These are phyloP conservation scores for Silvanus unidentatus DNA, from an alignment of 2,888 invertebrate species.

Conservation along the genomic window DNA sequence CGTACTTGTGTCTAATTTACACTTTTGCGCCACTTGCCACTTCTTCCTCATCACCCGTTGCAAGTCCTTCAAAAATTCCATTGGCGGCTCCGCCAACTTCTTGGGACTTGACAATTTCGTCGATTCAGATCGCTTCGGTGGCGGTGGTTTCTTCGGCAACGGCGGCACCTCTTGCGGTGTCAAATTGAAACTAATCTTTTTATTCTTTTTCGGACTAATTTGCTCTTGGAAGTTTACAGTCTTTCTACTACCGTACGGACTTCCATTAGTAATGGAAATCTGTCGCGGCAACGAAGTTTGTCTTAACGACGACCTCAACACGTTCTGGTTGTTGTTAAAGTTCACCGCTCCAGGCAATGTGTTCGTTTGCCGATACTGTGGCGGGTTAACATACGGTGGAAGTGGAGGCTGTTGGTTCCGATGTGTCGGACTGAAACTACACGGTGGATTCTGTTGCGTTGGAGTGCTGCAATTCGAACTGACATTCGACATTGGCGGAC, in stretches of 20 bases:
- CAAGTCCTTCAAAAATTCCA: conserved; percentile 79
- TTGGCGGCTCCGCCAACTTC: conserved; percentile 69
- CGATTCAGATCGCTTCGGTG: conserved; percentile 71
- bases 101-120: conserved; percentile 72
- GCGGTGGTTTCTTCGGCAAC: conserved; percentile 62
- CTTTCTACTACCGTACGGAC: conserved; percentile 52
- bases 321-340: conserved; percentile 32
- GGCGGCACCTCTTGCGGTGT: conserved; percentile 52
- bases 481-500: conserved; percentile 37
- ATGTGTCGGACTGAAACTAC: conserved; percentile 37
- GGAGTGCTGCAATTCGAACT: conserved; percentile 42
- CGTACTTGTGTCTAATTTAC: conserved; percentile 79
- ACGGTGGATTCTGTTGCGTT: conserved; percentile 38
- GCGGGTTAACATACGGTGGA: conserved; percentile 43
- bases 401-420: conserved; percentile 10
- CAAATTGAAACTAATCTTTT: conserved; percentile 62
- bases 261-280: conserved; percentile 50
- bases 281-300: conserved; percentile 51
- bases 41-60: conserved; percentile 91
- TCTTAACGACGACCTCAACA: conserved; percentile 39
- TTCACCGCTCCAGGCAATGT: conserved; percentile 35
- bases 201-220: conserved; percentile 51
- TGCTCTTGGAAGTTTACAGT: conserved; percentile 60
- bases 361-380: conserved; percentile 38
- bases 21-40: conserved; percentile 90